These are phyloP conservation scores for Cossypha dichroa DNA, from an alignment of 2,797 vertebrate genomes.

Conservation along the genomic window DNA sequence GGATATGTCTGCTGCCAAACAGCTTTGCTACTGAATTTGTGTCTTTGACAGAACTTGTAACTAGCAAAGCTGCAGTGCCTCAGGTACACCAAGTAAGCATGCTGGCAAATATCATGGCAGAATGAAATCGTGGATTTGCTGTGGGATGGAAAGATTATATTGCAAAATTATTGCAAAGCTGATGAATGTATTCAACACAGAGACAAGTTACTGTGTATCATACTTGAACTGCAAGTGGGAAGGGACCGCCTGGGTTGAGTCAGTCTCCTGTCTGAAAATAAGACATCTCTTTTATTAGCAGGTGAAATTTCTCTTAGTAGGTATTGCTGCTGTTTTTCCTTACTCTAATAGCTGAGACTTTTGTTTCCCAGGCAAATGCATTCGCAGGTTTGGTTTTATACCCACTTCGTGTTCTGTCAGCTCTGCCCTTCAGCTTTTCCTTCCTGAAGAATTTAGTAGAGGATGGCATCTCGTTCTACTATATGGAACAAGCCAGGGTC, in stretches of 20 bases:
- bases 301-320: background rate
- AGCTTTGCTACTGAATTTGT: background rate
- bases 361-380: background rate
- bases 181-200: background rate
- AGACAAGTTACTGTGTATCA: background rate
- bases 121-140: background rate
- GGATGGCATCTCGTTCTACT: background rate
- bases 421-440: background rate
- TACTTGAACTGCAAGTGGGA: background rate
- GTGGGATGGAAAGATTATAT: background rate
- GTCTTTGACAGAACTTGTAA: background rate
- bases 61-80: background rate
- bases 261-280: background rate
- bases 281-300: background rate
- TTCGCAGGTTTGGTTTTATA: background rate
- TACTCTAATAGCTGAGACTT: background rate
- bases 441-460: background rate
- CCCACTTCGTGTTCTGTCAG: background rate
- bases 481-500: background rate
- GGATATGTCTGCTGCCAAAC: background rate
- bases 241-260: background rate
- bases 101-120: background rate
- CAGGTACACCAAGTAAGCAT: background rate
- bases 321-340: background rate
- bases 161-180: background rate